Conservation (phyloP, 64 coral and sea anemone species). For the Platygyra sinensis region DNA sequence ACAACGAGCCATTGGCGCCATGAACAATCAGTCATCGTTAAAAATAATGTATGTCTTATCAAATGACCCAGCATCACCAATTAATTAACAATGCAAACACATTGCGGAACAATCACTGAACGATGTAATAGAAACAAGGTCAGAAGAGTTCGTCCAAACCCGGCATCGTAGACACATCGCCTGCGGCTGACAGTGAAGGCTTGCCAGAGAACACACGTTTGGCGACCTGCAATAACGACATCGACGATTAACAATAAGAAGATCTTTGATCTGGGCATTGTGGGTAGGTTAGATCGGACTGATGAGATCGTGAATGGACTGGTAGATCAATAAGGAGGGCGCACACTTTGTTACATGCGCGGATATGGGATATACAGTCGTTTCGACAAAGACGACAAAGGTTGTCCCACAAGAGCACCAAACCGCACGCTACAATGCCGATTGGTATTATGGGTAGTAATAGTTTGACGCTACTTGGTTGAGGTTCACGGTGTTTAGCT, state of each 20-base stretch:
- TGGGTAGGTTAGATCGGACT: too few species aligned
- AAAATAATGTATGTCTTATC: constrained; percentile 9
- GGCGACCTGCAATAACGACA: constrained; percentile 45
- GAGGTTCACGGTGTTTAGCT: too few species aligned
- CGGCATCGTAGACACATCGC: constrained; percentile 73
- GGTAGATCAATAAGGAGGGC: too few species aligned
- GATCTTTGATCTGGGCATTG: too few species aligned
- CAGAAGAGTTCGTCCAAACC: constrained; percentile 78
- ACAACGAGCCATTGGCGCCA: not conserved
- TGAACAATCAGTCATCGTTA: not conserved
- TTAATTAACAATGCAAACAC: constrained; percentile 3
- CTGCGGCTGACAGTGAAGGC: constrained; percentile 66
- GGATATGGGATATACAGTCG: too few species aligned
- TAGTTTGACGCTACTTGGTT: too few species aligned
- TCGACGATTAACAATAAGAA: not conserved
- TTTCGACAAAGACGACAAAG: too few species aligned
- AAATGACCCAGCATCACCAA: not conserved
- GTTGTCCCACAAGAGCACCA: too few species aligned
- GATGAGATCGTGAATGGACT: too few species aligned
- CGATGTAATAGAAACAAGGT: not conserved
- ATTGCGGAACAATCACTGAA: not conserved
- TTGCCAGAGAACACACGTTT: constrained; percentile 87
- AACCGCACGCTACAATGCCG: too few species aligned
- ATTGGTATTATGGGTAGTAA: too few species aligned
- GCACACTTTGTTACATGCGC: too few species aligned